phyloP scores from a whole-genome alignment of 2,797 vertebrate species.

The Halcyon leucocephala region DNA sequence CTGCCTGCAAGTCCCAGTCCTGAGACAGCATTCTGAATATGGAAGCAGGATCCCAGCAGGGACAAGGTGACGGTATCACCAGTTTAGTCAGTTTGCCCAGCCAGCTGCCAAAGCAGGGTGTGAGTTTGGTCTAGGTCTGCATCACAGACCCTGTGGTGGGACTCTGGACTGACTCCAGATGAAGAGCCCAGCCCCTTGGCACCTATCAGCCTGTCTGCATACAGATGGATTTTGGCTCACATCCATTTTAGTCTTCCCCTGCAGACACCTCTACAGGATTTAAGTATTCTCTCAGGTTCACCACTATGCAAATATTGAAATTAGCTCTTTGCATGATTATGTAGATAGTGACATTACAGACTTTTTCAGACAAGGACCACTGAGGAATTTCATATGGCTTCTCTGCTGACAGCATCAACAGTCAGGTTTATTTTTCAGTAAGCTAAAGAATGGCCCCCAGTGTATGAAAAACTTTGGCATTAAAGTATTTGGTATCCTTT shows the following conservation, averaged over 20 bases:
- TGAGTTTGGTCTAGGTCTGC: background rate
- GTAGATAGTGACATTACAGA: background rate
- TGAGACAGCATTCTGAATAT: rapidly evolving
- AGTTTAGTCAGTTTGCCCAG: background rate
- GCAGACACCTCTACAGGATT: background rate
- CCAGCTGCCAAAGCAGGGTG: background rate
- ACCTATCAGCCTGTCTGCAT: background rate
- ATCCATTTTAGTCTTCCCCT: background rate
- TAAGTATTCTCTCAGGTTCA: conserved; percentile 22
- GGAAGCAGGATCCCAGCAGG: background rate
- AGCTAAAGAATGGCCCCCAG: background rate
- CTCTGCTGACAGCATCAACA: background rate
- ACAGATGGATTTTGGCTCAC: background rate
- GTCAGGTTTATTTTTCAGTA: conserved; percentile 5
- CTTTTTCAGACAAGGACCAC: background rate
- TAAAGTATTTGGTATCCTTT: background rate
- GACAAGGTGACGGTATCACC: background rate
- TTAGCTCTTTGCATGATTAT: background rate
- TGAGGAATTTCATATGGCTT: background rate
- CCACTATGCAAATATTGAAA: conserved; percentile 41
- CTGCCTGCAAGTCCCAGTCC: background rate
- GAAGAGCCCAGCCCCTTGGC: background rate
- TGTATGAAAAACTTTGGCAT: background rate
- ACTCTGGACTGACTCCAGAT: background rate
- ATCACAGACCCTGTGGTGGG: rapidly evolving